Evolutionary conservation across 2,113 vertebrate genomes (phyloP).

Genomic region (human (Homo sapiens)): DNA sequence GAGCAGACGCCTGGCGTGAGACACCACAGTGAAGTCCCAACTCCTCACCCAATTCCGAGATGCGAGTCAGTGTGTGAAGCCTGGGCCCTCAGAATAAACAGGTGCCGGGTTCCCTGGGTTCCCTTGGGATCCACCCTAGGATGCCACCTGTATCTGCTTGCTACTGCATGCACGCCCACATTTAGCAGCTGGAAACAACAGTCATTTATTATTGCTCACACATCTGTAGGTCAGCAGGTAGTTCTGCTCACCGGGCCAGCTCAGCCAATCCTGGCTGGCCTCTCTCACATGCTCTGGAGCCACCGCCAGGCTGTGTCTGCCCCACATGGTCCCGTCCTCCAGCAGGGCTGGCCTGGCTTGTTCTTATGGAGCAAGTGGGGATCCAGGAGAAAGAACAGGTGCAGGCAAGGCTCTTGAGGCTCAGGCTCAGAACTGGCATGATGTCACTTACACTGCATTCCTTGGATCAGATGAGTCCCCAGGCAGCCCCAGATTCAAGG

Average conservation of each 20-base stretch:
- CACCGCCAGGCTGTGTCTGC: fast-evolving
- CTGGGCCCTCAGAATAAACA: neutral
- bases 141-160: neutral
- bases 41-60: neutral
- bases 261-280: neutral
- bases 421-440: neutral
- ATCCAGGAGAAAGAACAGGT: neutral
- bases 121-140: neutral
- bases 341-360: fast-evolving
- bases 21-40: neutral
- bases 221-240: neutral
- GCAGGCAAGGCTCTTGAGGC: neutral
- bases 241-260: neutral
- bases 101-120: neutral
- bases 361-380: neutral
- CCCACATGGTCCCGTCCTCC: fast-evolving
- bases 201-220: fast-evolving
- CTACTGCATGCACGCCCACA: neutral
- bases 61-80: fast-evolving
- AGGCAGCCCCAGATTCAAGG: neutral
- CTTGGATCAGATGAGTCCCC: neutral
- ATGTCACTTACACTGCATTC: neutral
- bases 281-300: neutral
- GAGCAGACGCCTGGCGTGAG: neutral
- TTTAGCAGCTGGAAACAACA: neutral